A percentile compares a stretch with the other conserved stretches of the same genome.
Conservation (phyloP, 2,113 vertebrate species). For the Sinosuthora webbiana region DNA sequence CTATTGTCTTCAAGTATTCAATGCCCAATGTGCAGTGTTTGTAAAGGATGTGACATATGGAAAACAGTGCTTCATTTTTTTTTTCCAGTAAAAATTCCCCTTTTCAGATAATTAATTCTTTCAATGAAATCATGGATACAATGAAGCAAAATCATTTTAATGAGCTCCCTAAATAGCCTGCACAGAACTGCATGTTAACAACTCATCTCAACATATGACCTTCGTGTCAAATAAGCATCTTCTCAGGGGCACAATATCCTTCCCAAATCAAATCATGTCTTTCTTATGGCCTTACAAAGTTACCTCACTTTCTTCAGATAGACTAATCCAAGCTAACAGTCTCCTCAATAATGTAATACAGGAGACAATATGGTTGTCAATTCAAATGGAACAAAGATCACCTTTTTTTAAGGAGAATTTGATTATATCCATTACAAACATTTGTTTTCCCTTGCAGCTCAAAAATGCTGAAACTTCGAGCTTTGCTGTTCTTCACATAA, state of each 20-base stretch:
- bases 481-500: neutral
- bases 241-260: neutral
- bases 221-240: slow-evolving; percentile 11
- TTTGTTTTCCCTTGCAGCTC: neutral
- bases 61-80: neutral
- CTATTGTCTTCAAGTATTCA: neutral
- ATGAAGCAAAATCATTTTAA: slow-evolving; percentile 36
- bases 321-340: neutral
- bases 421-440: neutral
- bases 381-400: neutral
- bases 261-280: neutral
- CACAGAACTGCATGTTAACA: neutral
- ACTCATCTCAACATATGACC: neutral
- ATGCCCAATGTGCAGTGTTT: neutral
- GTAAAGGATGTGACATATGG: neutral
- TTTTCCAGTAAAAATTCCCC: neutral
- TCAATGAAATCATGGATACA: slow-evolving; percentile 9
- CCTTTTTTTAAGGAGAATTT: neutral
- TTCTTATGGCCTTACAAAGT: neutral
- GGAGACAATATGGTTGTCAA: neutral
- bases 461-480: neutral
- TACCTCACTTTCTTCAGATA: neutral
- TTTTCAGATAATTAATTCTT: slow-evolving; percentile 19
- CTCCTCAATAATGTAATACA: neutral
- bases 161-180: slow-evolving; percentile 1